Evolutionary conservation across 2,797 vertebrate genomes (phyloP).

Genomic region (Scolopax bukidnonensis): DNA sequence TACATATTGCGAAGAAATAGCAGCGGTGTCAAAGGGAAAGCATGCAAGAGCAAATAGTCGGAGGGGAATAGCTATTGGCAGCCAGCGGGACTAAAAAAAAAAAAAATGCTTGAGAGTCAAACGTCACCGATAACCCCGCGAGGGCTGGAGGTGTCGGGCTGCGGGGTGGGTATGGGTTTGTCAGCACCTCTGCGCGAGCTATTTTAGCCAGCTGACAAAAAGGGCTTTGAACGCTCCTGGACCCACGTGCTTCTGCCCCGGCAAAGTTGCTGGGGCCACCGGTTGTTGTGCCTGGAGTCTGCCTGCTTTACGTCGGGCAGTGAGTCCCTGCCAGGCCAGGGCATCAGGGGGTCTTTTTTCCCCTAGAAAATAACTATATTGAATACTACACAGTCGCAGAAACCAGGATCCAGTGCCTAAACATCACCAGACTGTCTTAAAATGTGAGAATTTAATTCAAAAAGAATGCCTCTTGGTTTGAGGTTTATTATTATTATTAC

Average conservation of each 20-base stretch:
- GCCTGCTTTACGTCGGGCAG: accelerated
- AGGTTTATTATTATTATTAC: too few relatives aligned
- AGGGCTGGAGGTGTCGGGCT: constrained; percentile 60
- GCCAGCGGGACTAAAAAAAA: background rate
- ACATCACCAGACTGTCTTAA: accelerated
- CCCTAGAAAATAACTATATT: background rate
- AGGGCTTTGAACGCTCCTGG: background rate
- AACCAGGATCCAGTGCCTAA: background rate
- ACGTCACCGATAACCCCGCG: constrained; percentile 56
- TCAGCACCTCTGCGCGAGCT: constrained; percentile 57
- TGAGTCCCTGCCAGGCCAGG: accelerated
- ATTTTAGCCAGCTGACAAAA: constrained; percentile 68
- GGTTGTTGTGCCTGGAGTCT: background rate
- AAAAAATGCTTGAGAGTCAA: constrained; percentile 21
- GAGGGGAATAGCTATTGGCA: constrained; percentile 51
- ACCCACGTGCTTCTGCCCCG: background rate
- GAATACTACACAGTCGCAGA: background rate
- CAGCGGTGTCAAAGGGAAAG: constrained; percentile 73
- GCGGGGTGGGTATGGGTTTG: background rate
- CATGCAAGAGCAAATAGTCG: constrained; percentile 63
- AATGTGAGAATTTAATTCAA: background rate
- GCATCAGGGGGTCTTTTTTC: accelerated
- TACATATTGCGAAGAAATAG: constrained; percentile 65
- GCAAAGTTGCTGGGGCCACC: background rate
- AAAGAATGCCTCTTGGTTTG: accelerated